These are phyloP conservation scores for Amblyraja radiata DNA, from an alignment of 2,797 vertebrate genomes.

Conservation along the genomic window DNA sequence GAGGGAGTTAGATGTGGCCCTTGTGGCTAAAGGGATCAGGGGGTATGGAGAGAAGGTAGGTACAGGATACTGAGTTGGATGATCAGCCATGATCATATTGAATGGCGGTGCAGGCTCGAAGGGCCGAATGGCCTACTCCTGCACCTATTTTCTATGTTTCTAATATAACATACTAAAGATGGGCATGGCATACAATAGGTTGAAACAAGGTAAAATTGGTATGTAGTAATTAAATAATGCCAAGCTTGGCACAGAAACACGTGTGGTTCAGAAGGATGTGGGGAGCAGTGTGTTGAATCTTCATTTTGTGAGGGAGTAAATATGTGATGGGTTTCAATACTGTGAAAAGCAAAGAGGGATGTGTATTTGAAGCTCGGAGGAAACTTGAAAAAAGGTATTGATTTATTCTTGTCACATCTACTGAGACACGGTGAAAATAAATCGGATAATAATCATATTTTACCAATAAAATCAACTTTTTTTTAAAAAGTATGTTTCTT, in stretches of 20 bases:
- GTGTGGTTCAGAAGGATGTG: background rate
- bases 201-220: background rate
- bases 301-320: background rate
- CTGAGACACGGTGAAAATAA: too few relatives aligned
- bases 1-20: too few relatives aligned
- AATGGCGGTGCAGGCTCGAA: too few relatives aligned
- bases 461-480: background rate
- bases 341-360: background rate
- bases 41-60: too few relatives aligned
- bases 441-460: too few relatives aligned
- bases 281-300: background rate
- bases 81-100: too few relatives aligned
- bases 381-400: background rate
- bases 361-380: background rate
- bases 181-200: background rate
- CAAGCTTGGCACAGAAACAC: background rate
- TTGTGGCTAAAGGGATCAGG: too few relatives aligned
- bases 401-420: too few relatives aligned
- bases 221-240: background rate
- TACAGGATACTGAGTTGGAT: too few relatives aligned
- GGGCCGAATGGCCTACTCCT: too few relatives aligned
- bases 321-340: background rate
- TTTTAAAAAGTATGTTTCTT: background rate
- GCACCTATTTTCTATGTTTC: too few relatives aligned
- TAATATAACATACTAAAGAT: background rate